A percentile compares a stretch with the other conserved stretches of the same genome.
Evolutionary conservation across 2,888 invertebrate species (phyloP).

Genomic region (Microplitis deprimator): DNA sequence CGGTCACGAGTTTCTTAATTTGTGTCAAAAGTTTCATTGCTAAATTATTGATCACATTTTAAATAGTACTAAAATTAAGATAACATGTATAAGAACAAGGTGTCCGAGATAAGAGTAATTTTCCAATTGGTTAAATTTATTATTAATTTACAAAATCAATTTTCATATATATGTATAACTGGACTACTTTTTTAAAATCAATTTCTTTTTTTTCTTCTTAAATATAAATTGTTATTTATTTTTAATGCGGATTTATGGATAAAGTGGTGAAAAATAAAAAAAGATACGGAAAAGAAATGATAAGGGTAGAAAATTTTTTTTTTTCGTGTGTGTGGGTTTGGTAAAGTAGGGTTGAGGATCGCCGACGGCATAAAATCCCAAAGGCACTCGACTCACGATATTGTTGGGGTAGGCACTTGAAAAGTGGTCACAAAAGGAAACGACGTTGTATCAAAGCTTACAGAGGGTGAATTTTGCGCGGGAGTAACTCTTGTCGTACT

Average conservation of each 20-base stretch:
- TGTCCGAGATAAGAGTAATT: no score
- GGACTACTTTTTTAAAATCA: no score
- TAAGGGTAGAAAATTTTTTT: no score
- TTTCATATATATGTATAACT: no score
- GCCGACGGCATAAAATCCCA: conserved; percentile 61
- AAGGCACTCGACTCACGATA: conserved; percentile 67
- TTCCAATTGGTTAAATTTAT: no score
- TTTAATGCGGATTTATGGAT: no score
- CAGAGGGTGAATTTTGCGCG: conserved; percentile 20
- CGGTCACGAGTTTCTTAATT: conserved; percentile 40
- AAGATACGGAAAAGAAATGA: no score
- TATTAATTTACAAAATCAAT: no score
- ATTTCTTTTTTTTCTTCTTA: no score
- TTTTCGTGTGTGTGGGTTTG: no score
- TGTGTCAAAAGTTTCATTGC: conserved; percentile 44
- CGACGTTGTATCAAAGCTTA: conserved; percentile 45
- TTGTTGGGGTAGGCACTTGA: conserved; percentile 64
- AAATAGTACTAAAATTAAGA: not conserved
- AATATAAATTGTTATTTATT: no score
- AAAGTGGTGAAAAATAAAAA: no score
- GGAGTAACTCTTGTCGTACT: conserved; percentile 3
- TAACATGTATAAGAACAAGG: not conserved
- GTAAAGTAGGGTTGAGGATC: conserved; percentile 45
- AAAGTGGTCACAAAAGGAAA: conserved; percentile 58
- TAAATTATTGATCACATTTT: conserved; percentile 42